These are phyloP conservation scores for Apotomis turbidana DNA, from an alignment of 2,888 invertebrate genomes.

Conservation along the genomic window DNA sequence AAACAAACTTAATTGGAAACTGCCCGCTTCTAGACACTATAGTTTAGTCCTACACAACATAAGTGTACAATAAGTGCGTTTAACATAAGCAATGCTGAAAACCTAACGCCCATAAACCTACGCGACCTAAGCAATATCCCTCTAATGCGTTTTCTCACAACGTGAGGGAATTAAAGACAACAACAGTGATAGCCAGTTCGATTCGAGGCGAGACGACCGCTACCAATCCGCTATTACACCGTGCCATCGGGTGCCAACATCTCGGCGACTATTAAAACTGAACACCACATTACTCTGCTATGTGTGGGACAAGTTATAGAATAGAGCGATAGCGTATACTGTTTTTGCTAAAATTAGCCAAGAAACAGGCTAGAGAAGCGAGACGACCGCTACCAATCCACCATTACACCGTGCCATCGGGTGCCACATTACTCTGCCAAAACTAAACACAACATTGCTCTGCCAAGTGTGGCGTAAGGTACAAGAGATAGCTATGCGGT, in stretches of 20 bases:
- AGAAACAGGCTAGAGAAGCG: slow-evolving; percentile 41
- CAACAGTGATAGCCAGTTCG: slow-evolving; percentile 39
- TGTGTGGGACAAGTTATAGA: slow-evolving; percentile 47
- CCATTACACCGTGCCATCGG: slow-evolving; percentile 62
- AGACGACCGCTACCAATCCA: slow-evolving; percentile 49
- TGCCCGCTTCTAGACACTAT: no score
- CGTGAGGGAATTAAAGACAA: slow-evolving; percentile 26
- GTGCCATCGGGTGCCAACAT: slow-evolving; percentile 67
- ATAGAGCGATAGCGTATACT: slow-evolving; percentile 7
- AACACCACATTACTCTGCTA: slow-evolving; percentile 63
- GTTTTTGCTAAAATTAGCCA: neutral
- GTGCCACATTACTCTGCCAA: slow-evolving; percentile 59
- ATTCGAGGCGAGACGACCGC: slow-evolving; percentile 50
- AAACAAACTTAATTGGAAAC: no score
- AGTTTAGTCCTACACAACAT: no score
- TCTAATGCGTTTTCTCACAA: slow-evolving; percentile 1
- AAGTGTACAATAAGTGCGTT: no score
- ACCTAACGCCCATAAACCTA: neutral
- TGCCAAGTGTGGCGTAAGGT: slow-evolving; percentile 51
- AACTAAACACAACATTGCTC: slow-evolving; percentile 54
- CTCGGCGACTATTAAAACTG: slow-evolving; percentile 72
- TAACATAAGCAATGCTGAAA: no score
- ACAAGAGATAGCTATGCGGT: no score
- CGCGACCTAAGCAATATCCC: neutral
- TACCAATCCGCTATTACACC: slow-evolving; percentile 50